Percentiles rank a stretch among this genome's conserved stretches.
Evolutionary conservation across 2,113 vertebrate species (phyloP).

Genomic region (Oncorhynchus tshawytscha): DNA sequence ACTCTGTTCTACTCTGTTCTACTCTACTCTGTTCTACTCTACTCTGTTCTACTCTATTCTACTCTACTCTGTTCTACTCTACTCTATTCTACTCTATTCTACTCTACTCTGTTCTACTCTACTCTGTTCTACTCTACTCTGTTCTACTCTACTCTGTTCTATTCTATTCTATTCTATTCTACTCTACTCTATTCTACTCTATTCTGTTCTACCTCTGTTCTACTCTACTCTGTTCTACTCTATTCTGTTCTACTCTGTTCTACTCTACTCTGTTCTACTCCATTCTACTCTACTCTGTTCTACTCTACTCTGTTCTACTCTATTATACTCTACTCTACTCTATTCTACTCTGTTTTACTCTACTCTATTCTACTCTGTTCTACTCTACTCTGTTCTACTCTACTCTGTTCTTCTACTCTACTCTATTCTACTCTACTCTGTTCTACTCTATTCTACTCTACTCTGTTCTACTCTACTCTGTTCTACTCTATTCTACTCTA

Average conservation of each 20-base stretch:
- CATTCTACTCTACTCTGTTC: background rate
- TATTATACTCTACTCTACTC: background rate
- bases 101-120: background rate
- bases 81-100: background rate
- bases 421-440: background rate
- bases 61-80: background rate
- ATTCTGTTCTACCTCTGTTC: fast-evolving
- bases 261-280: no score
- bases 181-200: background rate
- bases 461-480: background rate
- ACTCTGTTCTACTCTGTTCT: background rate
- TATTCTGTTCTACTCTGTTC: background rate
- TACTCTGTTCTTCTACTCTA: constrained; percentile 14
- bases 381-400: background rate
- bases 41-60: background rate
- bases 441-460: background rate
- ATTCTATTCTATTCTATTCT: background rate
- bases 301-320: background rate
- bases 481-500: background rate
- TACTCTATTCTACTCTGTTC: no score
- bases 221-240: background rate
- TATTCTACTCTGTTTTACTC: no score
- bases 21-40: background rate
- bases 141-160: background rate
- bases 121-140: background rate